Percentiles rank a stretch among this genome's conserved stretches.
Conservation (phyloP, 2,888 invertebrate species). For the Apamea crenata region DNA sequence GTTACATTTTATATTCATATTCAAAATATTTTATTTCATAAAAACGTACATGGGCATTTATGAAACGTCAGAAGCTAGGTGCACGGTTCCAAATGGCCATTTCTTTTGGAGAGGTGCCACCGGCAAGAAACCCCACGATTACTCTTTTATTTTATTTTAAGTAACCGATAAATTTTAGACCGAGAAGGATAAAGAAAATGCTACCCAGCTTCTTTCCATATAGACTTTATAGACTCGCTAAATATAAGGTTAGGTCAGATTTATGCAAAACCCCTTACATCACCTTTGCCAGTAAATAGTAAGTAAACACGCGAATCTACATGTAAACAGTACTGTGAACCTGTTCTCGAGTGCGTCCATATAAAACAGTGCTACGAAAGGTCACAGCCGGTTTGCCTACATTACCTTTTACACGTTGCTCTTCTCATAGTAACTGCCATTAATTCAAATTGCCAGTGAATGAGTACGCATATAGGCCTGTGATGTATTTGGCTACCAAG, state of each 20-base stretch:
- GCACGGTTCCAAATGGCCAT: neutral
- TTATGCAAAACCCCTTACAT: neutral
- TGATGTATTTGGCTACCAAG: neutral
- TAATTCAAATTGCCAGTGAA: slow-evolving; percentile 15
- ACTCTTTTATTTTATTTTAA: neutral
- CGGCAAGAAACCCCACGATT: neutral
- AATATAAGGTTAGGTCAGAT: neutral
- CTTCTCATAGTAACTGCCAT: slow-evolving; percentile 24
- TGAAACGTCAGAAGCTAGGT: neutral
- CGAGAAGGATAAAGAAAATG: neutral
- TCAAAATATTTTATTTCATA: neutral
- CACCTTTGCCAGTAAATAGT: slow-evolving; percentile 10
- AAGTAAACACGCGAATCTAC: slow-evolving; percentile 17
- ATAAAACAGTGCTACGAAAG: slow-evolving; percentile 43
- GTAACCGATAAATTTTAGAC: neutral
- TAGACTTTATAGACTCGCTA: neutral
- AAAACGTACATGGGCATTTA: neutral
- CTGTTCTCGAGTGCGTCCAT: slow-evolving; percentile 44
- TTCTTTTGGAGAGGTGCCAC: neutral
- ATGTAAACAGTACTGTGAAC: slow-evolving; percentile 41
- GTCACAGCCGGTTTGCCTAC: slow-evolving; percentile 40
- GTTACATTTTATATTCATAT: neutral
- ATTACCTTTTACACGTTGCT: slow-evolving; percentile 24
- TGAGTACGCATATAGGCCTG: neutral
- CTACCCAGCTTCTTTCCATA: neutral